Base-by-base conservation (phyloP, 2,888 invertebrate genomes). In the Gordius sp. region DNA sequence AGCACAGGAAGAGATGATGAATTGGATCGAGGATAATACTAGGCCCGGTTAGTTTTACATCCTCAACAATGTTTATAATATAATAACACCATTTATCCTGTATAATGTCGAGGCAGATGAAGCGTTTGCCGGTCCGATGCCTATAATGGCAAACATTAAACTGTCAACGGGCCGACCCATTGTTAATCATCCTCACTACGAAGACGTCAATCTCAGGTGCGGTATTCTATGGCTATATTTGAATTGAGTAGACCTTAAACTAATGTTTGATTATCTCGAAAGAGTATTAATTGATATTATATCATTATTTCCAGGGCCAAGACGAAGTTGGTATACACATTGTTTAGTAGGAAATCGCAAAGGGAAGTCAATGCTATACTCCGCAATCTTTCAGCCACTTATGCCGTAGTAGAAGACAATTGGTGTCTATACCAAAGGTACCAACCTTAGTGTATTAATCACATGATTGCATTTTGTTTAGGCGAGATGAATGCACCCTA, bases 171-270 rank as follows among this genome's bases (percentile, higher is more conserved):
- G 76, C 2, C 71, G 83, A 27, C 79, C 83, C 0, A 77, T 85
- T 54, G 78, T 82, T 0, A 80, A 82, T 61, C 84, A 85, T 69
- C 84, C 85, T 0, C 83, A 83, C 65, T 81, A 84, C 65, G 85
- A 85, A 67, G 78, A 81, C 68, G 73, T 74, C 28, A 78, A 77
- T 57, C 76, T 82, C 61, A 77, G 81, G 81, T 47, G n/a, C n/a
- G n/a, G n/a, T n/a, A n/a, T n/a, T n/a, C n/a, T n/a, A n/a, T n/a
- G n/a, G n/a, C n/a, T n/a, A n/a, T n/a, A n/a, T n/a, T n/a, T n/a
- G n/a, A n/a, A n/a, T n/a, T n/a, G n/a, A n/a, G n/a, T n/a, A n/a
- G n/a, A n/a, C n/a, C n/a, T n/a, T n/a, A n/a, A n/a, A n/a, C n/a
- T n/a, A n/a, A n/a, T n/a, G n/a, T n/a, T n/a, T n/a, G n/a, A n/a